phyloP scores from a whole-genome alignment of 2,113 vertebrate species.

The Tragelaphus scriptus region DNA sequence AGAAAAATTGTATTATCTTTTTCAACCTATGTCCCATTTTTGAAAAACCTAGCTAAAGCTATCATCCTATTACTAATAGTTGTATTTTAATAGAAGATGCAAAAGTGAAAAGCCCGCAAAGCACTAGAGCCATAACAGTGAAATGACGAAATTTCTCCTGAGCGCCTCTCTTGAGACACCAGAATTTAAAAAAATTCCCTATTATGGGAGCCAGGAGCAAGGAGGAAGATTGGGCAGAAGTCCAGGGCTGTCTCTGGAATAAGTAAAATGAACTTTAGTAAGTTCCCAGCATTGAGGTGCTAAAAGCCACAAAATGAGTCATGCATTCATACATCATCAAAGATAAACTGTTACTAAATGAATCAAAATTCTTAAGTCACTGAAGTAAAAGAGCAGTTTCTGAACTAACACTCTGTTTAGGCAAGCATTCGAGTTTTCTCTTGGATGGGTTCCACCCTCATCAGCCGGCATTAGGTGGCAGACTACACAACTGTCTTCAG shows the following conservation, averaged over 20 bases:
- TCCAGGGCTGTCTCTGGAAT: slow-evolving; percentile 3
- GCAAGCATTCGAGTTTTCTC: slow-evolving; percentile 8
- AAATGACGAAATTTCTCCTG: neutral
- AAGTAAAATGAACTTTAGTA: neutral
- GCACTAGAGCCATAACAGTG: neutral
- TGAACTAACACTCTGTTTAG: slow-evolving; percentile 38
- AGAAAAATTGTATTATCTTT: neutral
- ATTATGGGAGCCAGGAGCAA: slow-evolving; percentile 44
- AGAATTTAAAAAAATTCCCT: neutral
- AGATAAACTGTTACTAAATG: slow-evolving; percentile 64
- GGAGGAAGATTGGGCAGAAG: neutral
- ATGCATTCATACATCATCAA: slow-evolving; percentile 32
- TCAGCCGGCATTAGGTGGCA: slow-evolving; percentile 30
- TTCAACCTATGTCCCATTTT: neutral
- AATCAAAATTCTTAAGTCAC: slow-evolving; percentile 57
- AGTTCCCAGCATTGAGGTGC: slow-evolving; percentile 26
- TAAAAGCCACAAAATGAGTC: slow-evolving; percentile 52
- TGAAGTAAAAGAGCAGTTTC: slow-evolving; percentile 56
- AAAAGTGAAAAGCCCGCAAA: neutral
- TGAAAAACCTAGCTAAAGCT: neutral
- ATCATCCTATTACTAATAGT: neutral
- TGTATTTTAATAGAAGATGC: neutral
- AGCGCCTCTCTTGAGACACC: neutral
- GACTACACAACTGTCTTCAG: slow-evolving; percentile 21
- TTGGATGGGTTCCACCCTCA: slow-evolving; percentile 41